Base-by-base conservation (phyloP, 1,140 invertebrate species). In the Wasmannia auropunctata region DNA sequence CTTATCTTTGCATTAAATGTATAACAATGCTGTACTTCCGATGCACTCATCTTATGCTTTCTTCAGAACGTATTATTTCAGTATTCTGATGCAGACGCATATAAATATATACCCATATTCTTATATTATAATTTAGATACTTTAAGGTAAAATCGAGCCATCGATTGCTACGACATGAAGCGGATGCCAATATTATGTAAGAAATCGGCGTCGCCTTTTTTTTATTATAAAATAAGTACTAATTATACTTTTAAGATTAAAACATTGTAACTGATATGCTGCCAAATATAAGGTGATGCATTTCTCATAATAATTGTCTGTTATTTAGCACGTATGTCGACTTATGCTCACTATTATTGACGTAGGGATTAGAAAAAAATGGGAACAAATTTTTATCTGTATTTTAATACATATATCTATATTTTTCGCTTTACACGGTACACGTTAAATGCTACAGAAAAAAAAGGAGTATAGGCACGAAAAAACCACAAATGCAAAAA, bases 381-480 rank as follows among this genome's bases (percentile, higher is more conserved):
- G 28, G 14, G 63, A 75, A 54, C 16, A 28, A 76, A 75, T 43
- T 56, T 40, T 58, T 43, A 40, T 63, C 56, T 77, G 77, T 58
- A 65, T 63, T 85, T 85, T 54, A 40, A 62, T 89, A 90, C 74
- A 89, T 86, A 65, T 43, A 75, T 77, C 88, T 90, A 87, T 93
- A 91, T 84, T 93, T 89, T 83, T 67, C 85, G 86, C 83, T 90
- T 87, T 89, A 88, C 91, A 43, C 58, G 90, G n/a, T 92, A 93
- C 87, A 90, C 90, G 79, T 89, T 91, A 92, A 92, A 93, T 91
- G 88, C 91, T 93, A 93, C 92, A 91, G 87, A 92, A 91, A 87
- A 88, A 90, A 92, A 90, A 91, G 58, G 79, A 85, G 80, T 77
- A 87, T 40, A 65, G 80, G 85, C 70, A 88, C 69, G n/a, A 86